These are phyloP conservation scores for Copsychus sechellarum DNA, from an alignment of 2,113 vertebrate species.

Conservation along the genomic window DNA sequence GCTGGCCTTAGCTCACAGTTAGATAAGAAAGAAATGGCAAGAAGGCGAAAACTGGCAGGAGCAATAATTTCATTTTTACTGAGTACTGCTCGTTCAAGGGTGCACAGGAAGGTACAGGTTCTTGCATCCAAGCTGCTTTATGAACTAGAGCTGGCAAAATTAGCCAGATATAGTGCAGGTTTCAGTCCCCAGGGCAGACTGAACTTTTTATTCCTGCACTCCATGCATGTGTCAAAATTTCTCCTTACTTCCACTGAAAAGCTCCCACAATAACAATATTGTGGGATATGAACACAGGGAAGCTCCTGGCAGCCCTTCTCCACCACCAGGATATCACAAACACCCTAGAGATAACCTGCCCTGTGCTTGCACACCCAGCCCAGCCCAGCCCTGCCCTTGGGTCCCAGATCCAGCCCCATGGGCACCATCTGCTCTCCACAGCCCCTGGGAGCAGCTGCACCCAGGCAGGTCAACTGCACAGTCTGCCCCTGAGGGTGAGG, in stretches of 20 bases:
- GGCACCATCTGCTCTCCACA: not conserved
- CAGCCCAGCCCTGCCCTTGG: not conserved
- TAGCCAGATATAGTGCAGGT: not conserved
- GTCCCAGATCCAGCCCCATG: not conserved
- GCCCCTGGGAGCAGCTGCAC: not conserved
- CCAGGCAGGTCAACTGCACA: not conserved
- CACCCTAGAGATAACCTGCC: rapidly evolving
- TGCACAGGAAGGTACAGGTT: not conserved
- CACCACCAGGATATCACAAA: not conserved
- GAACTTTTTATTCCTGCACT: not conserved
- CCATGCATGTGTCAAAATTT: not conserved
- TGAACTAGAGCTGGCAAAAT: not conserved
- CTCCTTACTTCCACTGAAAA: not conserved
- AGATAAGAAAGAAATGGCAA: slow-evolving; percentile 56
- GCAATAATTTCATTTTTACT: slow-evolving; percentile 12
- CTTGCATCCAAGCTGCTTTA: not conserved
- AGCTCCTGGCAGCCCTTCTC: not conserved
- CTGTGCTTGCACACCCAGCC: not conserved
- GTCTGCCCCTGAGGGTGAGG: not conserved
- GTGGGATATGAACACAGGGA: not conserved
- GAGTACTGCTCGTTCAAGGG: not conserved
- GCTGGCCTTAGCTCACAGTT: slow-evolving; percentile 37
- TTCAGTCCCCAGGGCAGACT: not conserved
- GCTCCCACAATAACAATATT: no score
- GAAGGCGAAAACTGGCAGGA: not conserved